phyloP scores from a whole-genome alignment of 1,140 invertebrate species.

The Asbolus verrucosus region DNA sequence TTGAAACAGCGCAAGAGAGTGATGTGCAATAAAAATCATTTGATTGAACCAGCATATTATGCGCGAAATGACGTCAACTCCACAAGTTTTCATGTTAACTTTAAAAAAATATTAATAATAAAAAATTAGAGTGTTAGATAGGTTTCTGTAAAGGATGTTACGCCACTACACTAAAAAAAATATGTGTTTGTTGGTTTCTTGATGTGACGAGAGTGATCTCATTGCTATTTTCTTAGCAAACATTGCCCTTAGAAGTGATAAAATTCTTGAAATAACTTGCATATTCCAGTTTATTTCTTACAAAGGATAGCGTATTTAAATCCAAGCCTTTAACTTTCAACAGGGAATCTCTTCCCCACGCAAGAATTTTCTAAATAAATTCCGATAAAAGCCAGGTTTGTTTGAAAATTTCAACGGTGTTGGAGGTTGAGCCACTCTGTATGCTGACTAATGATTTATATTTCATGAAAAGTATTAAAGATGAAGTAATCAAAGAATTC shows the following conservation, averaged over 20 bases:
- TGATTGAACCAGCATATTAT: too few relatives aligned
- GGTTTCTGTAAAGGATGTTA: too few relatives aligned
- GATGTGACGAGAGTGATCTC: background rate
- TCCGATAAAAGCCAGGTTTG: background rate
- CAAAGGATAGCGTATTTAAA: conserved; percentile 36
- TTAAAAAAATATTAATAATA: too few relatives aligned
- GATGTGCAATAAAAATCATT: too few relatives aligned
- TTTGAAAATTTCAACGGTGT: too few relatives aligned
- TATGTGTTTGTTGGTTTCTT: conserved; percentile 11
- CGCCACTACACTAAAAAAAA: background rate
- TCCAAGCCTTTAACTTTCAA: conserved; percentile 32
- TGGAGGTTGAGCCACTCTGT: too few relatives aligned
- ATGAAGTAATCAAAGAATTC: conserved; percentile 32
- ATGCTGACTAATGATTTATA: too few relatives aligned
- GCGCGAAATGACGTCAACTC: too few relatives aligned
- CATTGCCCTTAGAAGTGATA: conserved; percentile 17
- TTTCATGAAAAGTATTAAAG: conserved; percentile 6
- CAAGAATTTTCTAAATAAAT: conserved; percentile 10
- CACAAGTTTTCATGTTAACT: too few relatives aligned
- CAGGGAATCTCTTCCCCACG: background rate
- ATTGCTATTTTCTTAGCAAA: conserved; percentile 2
- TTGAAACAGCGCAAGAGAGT: too few relatives aligned
- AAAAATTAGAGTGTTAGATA: too few relatives aligned
- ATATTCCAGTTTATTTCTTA: conserved; percentile 36
- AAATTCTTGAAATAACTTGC: conserved; percentile 30